These are phyloP conservation scores for Lithophane socia DNA, from an alignment of 2,888 invertebrate genomes.

Conservation along the genomic window DNA sequence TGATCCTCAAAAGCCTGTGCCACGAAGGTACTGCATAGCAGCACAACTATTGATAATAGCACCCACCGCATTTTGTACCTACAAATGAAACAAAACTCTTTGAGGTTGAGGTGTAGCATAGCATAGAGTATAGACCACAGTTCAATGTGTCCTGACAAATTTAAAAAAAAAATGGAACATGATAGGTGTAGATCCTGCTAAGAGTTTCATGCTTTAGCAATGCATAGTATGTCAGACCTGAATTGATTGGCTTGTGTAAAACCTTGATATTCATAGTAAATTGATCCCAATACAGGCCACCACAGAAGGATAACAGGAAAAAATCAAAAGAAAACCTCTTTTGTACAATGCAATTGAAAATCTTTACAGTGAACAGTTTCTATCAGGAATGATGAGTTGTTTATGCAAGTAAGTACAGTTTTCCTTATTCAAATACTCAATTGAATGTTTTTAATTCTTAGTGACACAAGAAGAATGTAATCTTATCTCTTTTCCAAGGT, in stretches of 20 bases:
- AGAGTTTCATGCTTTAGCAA: not conserved
- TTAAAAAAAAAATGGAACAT: not conserved
- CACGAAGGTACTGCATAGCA: conserved; percentile 76
- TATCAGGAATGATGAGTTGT: not conserved
- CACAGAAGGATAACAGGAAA: not conserved
- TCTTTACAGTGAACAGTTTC: not conserved
- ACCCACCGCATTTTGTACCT: conserved; percentile 79
- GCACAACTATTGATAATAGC: conserved; percentile 77
- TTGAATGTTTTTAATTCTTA: conserved; percentile 40
- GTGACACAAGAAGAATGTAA: conserved; percentile 48
- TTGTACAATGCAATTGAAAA: not conserved
- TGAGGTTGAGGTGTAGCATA: not conserved
- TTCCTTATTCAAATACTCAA: conserved; percentile 47
- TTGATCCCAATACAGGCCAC: not conserved
- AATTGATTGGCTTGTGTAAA: not conserved
- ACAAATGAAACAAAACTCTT: conserved; percentile 3
- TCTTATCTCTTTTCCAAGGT: conserved; percentile 73
- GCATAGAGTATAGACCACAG: not conserved
- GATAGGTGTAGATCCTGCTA: no score
- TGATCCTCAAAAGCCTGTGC: conserved; percentile 84
- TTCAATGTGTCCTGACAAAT: not conserved
- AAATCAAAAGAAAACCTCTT: not conserved
- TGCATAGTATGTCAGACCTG: not conserved
- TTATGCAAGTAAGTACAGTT: conserved; percentile 16
- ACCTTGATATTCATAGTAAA: not conserved